Percentiles rank a stretch among this genome's conserved stretches.
Conservation (phyloP, 2,113 vertebrate genomes). For the Nothobranchius furzeri region DNA sequence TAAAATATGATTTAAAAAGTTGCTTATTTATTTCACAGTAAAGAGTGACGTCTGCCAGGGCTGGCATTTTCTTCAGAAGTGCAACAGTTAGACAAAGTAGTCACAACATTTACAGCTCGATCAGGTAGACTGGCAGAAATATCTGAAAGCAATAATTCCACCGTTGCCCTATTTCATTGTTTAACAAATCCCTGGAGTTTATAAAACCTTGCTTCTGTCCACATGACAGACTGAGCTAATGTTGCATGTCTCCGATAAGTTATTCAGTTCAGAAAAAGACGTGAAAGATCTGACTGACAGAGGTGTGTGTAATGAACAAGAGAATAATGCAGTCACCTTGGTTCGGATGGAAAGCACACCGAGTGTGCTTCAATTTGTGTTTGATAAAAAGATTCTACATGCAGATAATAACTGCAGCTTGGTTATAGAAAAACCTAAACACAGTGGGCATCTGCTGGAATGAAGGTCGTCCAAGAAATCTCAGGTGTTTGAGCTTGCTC, state of each 20-base stretch:
- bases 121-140: slow-evolving; percentile 3
- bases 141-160: slow-evolving; percentile 14
- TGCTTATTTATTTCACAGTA: too few species aligned
- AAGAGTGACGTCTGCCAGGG: too few species aligned
- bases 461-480: slow-evolving; percentile 20
- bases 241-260: slow-evolving; percentile 54
- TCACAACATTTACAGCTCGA: not conserved
- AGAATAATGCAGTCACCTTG: slow-evolving; percentile 45
- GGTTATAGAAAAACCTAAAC: slow-evolving; percentile 16
- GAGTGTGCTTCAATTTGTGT: slow-evolving; percentile 28
- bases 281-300: slow-evolving; percentile 31
- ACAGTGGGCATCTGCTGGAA: slow-evolving; percentile 20
- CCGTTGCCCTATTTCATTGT: slow-evolving; percentile 53
- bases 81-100: too few species aligned
- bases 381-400: slow-evolving; percentile 25
- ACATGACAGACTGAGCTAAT: slow-evolving; percentile 53
- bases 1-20: too few species aligned
- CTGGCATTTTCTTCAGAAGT: too few species aligned
- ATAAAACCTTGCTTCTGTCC: slow-evolving; percentile 46
- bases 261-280: slow-evolving; percentile 33
- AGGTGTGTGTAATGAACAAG: slow-evolving; percentile 42
- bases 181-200: slow-evolving; percentile 49
- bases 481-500: slow-evolving; percentile 25
- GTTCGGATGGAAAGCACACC: slow-evolving; percentile 34
- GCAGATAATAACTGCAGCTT: not conserved